Evolutionary conservation across 2,797 vertebrate species (phyloP), one percentile per base, ranked within the genome.

Genomic region (Avahi laniger): DNA sequence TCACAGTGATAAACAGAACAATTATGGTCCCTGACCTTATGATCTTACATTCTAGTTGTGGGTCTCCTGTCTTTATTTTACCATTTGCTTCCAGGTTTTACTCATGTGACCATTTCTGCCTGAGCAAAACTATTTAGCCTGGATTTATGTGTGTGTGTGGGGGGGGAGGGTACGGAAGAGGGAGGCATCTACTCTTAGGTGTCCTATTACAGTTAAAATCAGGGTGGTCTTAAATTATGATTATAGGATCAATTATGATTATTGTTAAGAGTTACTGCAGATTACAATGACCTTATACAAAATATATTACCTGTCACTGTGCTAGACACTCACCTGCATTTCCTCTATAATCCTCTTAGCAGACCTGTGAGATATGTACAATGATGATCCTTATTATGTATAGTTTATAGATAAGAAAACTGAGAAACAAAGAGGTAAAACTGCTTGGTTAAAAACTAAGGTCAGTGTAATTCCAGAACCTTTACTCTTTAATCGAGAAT

Each of bases 171-270:
- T n/a, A n/a, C n/a, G n/a, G n/a, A 26, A 28, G 24, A 93, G 30
- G 59, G 30, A 2, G 3, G 8, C 14, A 61, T 92, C 75, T 65
- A 54, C 28, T 95, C 46, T 89, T 14, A 57, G 59, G 28, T 50
- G 18, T 65, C 43, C 24, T 48, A 83, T 65, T 75, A 48, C 12
- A 91, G 17, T 83, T 96, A 93, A 94, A 93, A 87, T 80, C 18
- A 81, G 22, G 30, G 26, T 85, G 17, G 9, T 73, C 43, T 63
- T 89, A 89, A 91, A 76, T 72, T 82, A 83, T 46, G 93, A 84
- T 61, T 73, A 70, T 33, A 54, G 6, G 22, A 84, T 86, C 12
- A 81, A 87, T 67, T 83, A 35, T 38, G 20, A 75, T 38, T 30
- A 70, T 78, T 90, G 15, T 67, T 83, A 92, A 85, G 54, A 78